Conservation (phyloP, 2,888 invertebrate genomes). For the Frankliniella intonsa region DNA sequence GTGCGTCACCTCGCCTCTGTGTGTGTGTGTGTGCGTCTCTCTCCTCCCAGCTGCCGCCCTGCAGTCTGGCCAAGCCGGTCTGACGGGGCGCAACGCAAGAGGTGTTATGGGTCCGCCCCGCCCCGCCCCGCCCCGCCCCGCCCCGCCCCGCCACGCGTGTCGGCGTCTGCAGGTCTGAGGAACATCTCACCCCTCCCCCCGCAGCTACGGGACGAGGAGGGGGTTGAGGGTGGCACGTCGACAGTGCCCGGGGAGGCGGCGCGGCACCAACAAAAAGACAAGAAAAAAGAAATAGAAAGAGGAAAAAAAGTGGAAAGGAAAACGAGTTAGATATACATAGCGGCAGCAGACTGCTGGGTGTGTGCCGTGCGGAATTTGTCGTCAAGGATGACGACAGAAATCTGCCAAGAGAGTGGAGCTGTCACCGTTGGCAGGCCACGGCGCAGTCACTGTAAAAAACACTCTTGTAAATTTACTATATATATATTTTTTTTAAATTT, state of each 20-base stretch:
- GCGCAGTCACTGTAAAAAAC: too few relatives aligned
- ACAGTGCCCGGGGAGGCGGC: not conserved
- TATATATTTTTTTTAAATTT: too few relatives aligned
- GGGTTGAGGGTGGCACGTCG: too few relatives aligned
- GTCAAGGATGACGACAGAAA: not conserved
- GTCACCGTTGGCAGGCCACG: not conserved
- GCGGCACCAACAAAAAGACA: not conserved
- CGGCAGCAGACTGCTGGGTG: not conserved
- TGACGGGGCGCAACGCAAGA: too few relatives aligned
- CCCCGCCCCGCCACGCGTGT: not conserved
- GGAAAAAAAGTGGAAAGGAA: not conserved
- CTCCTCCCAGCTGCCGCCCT: not conserved
- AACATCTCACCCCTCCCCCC: not conserved
- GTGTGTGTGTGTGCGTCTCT: not conserved
- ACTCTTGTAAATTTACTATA: too few relatives aligned
- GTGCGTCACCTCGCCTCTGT: not conserved
- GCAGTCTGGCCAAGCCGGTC: not conserved
- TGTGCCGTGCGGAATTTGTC: not conserved
- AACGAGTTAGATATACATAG: not conserved
- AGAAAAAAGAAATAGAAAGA: not conserved
- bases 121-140: too few relatives aligned
- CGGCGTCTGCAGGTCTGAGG: not conserved
- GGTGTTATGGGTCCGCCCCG: too few relatives aligned
- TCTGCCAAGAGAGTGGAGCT: not conserved
- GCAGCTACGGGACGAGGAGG: too few relatives aligned